Base-by-base conservation (phyloP, 2,797 vertebrate genomes). In the Poeciliopsis infans region DNA sequence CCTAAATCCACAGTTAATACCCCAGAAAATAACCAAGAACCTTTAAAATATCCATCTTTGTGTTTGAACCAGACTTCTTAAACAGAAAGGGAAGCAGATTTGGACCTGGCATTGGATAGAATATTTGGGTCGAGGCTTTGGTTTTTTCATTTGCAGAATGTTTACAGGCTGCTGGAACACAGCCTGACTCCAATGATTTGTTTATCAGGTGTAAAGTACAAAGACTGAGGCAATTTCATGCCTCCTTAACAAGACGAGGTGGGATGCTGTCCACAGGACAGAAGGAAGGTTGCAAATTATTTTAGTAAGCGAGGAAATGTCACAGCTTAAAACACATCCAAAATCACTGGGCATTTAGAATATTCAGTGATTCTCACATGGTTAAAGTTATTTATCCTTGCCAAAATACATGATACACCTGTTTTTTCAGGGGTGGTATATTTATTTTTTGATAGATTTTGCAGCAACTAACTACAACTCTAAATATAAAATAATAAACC, bases 141-240 rank as follows among this genome's bases (percentile, higher is more conserved):
- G 1, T 12, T 55, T 33, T 57, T 61, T 61, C 7, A 59, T 31
- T 59, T 61, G 59, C 59, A 33, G 15, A 15, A 61, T 61, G 7
- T 61, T 33, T 61, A 33, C 28, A 61, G 59, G 59, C 15, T 61
- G 15, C 28, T 61, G 59, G n/a, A 33, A 64, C 31, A 36, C 59
- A 64, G 59, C 59, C 59, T 36, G 76, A 57, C 46, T 78, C 36
- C 59, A 64, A 20, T 64, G 16, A 64, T 64, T 64, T 64, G 59
- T 64, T 64, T 36, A 33, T 36, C 59, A 64, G 31, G 59, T 64
- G 31, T 64, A 64, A 36, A 36, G 16, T 20, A 36, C 59, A 36
- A 64, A 64, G 64, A 25, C 36, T 68, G 36, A 68, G 64, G 36
- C 20, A 3, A 55, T 68, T 68, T 68, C 36, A 68, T 41, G 20